Base-by-base conservation (phyloP, 2,888 invertebrate species). In the Caenorhabditis imperialis region DNA sequence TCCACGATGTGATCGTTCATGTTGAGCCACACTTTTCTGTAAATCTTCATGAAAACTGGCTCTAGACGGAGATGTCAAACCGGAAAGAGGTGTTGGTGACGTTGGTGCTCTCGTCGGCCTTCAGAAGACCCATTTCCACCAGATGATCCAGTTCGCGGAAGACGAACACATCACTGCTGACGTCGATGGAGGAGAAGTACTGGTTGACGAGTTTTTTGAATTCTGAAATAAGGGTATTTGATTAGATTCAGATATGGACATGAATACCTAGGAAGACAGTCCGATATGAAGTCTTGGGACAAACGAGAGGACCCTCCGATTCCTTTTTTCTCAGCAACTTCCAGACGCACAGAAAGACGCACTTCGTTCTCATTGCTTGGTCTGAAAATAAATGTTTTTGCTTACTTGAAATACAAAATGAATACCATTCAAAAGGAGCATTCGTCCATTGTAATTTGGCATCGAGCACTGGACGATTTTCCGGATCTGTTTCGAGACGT, bases 101-200 rank as follows among this genome's bases (percentile, higher is more conserved):
- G 42, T 70, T 75, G 0, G 20, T 40, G 30, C 42, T 63, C 18
- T 60, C 48, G 27, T 75, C 75, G 1, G 58, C 58, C 35, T 40
- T 42, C 27, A 75, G 20, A 22, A 75, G 42, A 50, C 75, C 75
- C 35, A 57, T 58, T 42, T 63, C 58, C 18, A 70, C 60, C 5
- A 75, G 57, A 48, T 75, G 69, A 63, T 75, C 75, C 22, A 75
- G 30, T 53, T 70, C 75, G 3, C 75, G 70, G 45, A 70, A 75
- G 16, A 75, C 38, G 20, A 40, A 70, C 14, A 70, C 33, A 37
- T 75, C 75, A 22, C 58, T 75, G 23, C 40, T 47, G 0, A 75
- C 75, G 38, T 62, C 38, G 7, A 75, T 20, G 12, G 37, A 5
- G 1, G 3, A 4, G 23, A 58, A 63, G 38, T 23, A 40, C 1